phyloP scores from a whole-genome alignment of 1,140 invertebrate genomes.

The Ctenoplectra terminalis region DNA sequence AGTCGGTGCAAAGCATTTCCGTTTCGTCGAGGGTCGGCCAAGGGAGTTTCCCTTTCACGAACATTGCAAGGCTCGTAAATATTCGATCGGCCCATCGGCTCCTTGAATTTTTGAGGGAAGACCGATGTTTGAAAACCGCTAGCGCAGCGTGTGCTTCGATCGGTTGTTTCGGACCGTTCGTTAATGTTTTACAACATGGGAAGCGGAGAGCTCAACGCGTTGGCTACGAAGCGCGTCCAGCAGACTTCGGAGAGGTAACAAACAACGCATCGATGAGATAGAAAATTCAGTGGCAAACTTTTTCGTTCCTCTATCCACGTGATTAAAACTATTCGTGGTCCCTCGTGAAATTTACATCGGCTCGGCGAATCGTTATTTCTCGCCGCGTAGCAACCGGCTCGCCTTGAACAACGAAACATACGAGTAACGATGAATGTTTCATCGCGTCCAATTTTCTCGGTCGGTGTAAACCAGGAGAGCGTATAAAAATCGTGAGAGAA shows the following conservation, averaged over 20 bases:
- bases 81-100: not conserved
- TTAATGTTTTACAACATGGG: conserved; percentile 25
- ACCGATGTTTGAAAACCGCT: not conserved
- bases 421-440: too few relatives aligned
- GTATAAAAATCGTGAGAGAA: not conserved
- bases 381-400: not conserved
- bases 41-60: not conserved
- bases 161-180: not conserved
- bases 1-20: not conserved
- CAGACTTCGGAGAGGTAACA: not conserved
- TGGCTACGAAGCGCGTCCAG: too few relatives aligned
- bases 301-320: too few relatives aligned
- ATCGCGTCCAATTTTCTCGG: too few relatives aligned
- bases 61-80: not conserved
- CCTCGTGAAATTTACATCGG: too few relatives aligned
- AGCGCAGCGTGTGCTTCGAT: not conserved
- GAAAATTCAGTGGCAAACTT: not conserved
- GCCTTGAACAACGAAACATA: not conserved
- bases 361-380: too few relatives aligned
- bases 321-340: too few relatives aligned
- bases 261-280: not conserved
- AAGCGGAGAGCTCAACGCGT: not conserved
- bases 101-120: conserved; percentile 26
- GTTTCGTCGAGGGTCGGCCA: not conserved
- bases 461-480: too few relatives aligned